phyloP scores from a whole-genome alignment of 1,140 invertebrate species.

The Thaumatotibia leucotreta region DNA sequence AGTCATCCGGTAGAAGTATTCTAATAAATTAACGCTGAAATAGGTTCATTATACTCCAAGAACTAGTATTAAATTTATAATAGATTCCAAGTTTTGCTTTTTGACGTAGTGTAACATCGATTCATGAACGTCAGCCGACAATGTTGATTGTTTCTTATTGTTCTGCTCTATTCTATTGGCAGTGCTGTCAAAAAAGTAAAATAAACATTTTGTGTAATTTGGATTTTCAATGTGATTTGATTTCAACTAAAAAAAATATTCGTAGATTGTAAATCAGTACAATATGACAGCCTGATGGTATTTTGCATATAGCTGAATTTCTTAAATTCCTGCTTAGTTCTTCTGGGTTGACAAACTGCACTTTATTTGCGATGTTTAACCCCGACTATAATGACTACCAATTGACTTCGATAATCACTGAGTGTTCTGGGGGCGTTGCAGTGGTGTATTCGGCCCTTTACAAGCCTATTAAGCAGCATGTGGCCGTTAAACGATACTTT shows the following conservation, averaged over 20 bases:
- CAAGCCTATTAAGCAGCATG: constrained; percentile 80
- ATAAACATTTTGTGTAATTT: constrained; percentile 12
- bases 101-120: neutral
- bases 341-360: neutral
- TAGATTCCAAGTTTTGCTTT: too few relatives aligned
- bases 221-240: neutral
- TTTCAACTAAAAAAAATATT: neutral
- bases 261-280: neutral
- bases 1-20: too few relatives aligned
- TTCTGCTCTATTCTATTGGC: neutral
- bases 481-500: constrained; percentile 86
- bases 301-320: neutral
- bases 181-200: constrained; percentile 6
- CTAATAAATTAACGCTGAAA: too few relatives aligned
- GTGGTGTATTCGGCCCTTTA: constrained; percentile 84
- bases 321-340: neutral
- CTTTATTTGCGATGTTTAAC: constrained; percentile 51
- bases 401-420: constrained; percentile 79
- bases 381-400: constrained; percentile 76
- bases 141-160: too few relatives aligned
- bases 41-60: too few relatives aligned
- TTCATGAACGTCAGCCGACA: neutral
- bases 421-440: constrained; percentile 82
- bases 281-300: neutral
- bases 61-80: too few relatives aligned